Base-by-base conservation (phyloP, 1,140 invertebrate species). In the Parapsyche elsis region DNA sequence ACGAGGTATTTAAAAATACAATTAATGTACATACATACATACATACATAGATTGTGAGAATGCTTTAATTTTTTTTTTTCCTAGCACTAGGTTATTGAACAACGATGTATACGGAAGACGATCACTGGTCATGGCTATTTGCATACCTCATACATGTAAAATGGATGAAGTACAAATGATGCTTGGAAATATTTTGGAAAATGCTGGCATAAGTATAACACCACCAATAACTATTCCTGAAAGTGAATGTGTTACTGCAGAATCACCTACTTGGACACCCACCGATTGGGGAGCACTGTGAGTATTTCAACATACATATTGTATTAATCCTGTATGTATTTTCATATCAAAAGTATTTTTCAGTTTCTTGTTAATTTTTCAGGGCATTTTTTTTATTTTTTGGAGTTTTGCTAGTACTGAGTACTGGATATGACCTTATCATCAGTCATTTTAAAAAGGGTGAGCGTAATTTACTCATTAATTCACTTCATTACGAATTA, bases 221-320 rank as follows among this genome's bases (percentile, higher is more conserved):
- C 21, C 53, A 9, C 16, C 24, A 1, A 24, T 75, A 30, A 24
- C 46, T 2, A 46, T 57, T 57, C 53, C 73, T 5, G 71, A 73
- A 46, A 23, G 46, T 30, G 7, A 24, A 57, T 75, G 73, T 21
- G 21, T n/a, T 5, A 59, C 53, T 14, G 23, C 9, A 12, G 73
- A 75, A 24, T 19, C 46, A 2, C 46, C 23, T 4, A 30, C 1
- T 21, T 75, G 46, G 46, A 75, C 73, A 24, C n/a, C 46, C 5
- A 75, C 53, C 14, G 44, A 53, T 75, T 45, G 26, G 24, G 73
- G 26, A n/a, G 73, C 46, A 53, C n/a, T 75, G 73, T 75, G 24
- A 75, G 53, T 4, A 75, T 14, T 19, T 23, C 21, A 64, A n/a
- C n/a, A n/a, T n/a, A n/a, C 19, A n/a, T 57, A 16, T 7, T 71